phyloP scores from a whole-genome alignment of 2,797 vertebrate genomes.

The Clarias laeviceps region DNA sequence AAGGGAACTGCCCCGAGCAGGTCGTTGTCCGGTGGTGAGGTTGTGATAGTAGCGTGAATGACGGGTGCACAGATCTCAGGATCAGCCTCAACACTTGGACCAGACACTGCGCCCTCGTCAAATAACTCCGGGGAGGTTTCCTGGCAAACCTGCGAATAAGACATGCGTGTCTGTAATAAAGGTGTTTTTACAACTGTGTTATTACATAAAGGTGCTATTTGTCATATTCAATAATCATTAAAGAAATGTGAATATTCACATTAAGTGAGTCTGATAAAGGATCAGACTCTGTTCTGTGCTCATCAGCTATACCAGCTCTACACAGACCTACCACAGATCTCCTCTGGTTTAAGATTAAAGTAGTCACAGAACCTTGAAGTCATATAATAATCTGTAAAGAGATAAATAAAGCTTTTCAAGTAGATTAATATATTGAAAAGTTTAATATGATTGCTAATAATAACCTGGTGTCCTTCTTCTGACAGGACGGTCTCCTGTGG shows the following conservation, averaged over 20 bases:
- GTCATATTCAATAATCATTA: neutral
- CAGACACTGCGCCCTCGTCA: constrained; percentile 60
- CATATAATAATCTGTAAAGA: neutral
- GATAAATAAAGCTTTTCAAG: neutral
- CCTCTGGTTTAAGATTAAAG: neutral
- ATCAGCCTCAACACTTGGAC: constrained; percentile 60
- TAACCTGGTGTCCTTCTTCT: constrained; percentile 78
- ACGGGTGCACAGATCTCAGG: constrained; percentile 74
- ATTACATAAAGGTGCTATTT: neutral
- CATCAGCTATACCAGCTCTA: neutral
- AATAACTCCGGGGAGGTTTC: constrained; percentile 72
- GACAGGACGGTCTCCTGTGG: constrained; percentile 71
- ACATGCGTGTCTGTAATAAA: neutral
- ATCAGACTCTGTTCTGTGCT: neutral
- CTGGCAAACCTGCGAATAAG: constrained; percentile 72
- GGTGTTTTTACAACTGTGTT: neutral
- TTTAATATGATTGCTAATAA: neutral
- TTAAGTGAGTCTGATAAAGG: too few species aligned
- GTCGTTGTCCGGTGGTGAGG: constrained; percentile 75
- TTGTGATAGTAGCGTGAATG: constrained; percentile 77
- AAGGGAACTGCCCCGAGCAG: constrained; percentile 70
- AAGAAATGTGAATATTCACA: neutral
- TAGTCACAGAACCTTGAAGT: neutral
- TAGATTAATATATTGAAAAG: neutral
- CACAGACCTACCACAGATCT: too few species aligned